Evolutionary conservation across 1,140 invertebrate species (phyloP).

Genomic region (Zaprionus capensis): DNA sequence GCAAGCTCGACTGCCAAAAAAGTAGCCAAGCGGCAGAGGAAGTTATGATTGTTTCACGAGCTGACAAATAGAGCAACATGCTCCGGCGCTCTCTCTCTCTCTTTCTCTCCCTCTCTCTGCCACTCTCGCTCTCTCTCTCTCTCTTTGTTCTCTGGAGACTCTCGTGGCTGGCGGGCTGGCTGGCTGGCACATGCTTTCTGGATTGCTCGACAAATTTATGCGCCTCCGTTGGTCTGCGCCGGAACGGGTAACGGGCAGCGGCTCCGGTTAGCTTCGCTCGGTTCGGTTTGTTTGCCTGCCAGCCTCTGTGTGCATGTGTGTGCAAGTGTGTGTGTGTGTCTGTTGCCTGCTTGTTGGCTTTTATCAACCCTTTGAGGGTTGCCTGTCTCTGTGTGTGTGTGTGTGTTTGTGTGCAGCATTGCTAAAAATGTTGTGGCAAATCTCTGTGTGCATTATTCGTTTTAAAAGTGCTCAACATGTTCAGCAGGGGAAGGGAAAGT

Average conservation of each 20-base stretch:
- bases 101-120: not conserved
- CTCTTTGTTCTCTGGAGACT: slow-evolving; percentile 3
- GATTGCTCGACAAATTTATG: slow-evolving; percentile 58
- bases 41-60: slow-evolving; percentile 80
- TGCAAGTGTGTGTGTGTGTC: not conserved
- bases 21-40: slow-evolving; percentile 43
- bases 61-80: slow-evolving; percentile 78
- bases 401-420: slow-evolving; percentile 16
- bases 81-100: slow-evolving; percentile 1
- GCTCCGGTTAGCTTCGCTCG: slow-evolving; percentile 37
- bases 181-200: slow-evolving; percentile 51
- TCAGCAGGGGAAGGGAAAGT: too few relatives aligned
- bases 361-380: slow-evolving; percentile 41
- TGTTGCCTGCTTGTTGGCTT: slow-evolving; percentile 17
- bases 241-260: slow-evolving; percentile 33
- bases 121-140: not conserved
- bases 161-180: slow-evolving; percentile 14
- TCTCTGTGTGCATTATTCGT: slow-evolving; percentile 45
- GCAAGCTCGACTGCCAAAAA: slow-evolving; percentile 31
- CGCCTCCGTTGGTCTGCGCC: slow-evolving; percentile 36
- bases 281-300: slow-evolving; percentile 40
- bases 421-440: slow-evolving; percentile 38
- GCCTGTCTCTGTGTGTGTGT: not conserved
- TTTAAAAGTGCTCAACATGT: slow-evolving; percentile 26
- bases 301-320: slow-evolving; percentile 6